Percentiles rank a stretch among this genome's conserved stretches.
phyloP scores from a whole-genome alignment of 1,140 invertebrate genomes.

The Araneus ventricosus region DNA sequence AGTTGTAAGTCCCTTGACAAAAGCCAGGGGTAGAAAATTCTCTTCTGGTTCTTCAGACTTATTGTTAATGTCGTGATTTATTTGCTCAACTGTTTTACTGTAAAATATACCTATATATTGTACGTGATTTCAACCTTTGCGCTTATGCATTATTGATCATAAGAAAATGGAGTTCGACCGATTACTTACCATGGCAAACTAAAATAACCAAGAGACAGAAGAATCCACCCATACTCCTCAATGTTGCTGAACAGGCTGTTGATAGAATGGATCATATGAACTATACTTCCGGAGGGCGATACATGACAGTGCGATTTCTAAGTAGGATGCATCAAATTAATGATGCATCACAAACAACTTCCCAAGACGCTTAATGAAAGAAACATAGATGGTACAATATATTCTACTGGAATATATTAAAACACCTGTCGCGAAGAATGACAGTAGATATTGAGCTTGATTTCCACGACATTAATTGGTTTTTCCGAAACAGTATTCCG shows the following conservation, averaged over 20 bases:
- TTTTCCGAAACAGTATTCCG: too few species aligned
- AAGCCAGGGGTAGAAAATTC: too few species aligned
- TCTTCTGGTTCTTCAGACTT: too few species aligned
- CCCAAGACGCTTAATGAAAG: neutral
- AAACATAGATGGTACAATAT: neutral
- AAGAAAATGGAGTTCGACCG: neutral
- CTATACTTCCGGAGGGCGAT: neutral
- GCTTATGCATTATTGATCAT: too few species aligned
- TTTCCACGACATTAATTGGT: too few species aligned
- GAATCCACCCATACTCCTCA: neutral
- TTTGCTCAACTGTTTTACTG: too few species aligned
- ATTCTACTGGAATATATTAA: neutral
- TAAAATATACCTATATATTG: too few species aligned
- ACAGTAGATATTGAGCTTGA: too few species aligned
- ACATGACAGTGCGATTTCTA: neutral
- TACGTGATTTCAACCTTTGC: too few species aligned
- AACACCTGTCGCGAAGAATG: neutral
- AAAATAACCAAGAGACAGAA: neutral
- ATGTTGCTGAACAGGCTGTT: neutral
- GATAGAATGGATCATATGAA: neutral
- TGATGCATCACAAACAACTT: neutral
- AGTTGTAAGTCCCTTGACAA: too few species aligned
- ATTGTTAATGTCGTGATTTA: too few species aligned
- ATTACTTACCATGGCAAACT: neutral
- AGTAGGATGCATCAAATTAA: neutral